Evolutionary conservation across 2,113 vertebrate species (phyloP).

Genomic region (Leptosomus discolor): DNA sequence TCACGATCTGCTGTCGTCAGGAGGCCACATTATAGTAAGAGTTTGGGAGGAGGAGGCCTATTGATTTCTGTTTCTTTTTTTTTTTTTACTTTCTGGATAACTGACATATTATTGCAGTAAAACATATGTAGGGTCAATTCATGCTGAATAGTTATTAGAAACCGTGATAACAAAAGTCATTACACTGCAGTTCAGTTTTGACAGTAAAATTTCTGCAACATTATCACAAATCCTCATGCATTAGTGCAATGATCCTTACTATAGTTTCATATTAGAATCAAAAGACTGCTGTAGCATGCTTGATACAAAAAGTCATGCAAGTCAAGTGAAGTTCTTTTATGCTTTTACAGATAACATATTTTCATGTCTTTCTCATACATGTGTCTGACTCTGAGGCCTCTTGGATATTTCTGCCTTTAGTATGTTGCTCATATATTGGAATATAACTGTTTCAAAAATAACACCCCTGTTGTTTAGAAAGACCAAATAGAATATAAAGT

Average conservation of each 20-base stretch:
- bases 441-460: not conserved
- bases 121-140: slow-evolving; percentile 82
- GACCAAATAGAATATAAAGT: not conserved
- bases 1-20: not conserved
- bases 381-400: not conserved
- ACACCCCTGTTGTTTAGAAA: not conserved
- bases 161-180: slow-evolving; percentile 84
- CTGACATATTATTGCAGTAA: slow-evolving; percentile 72
- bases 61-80: not conserved
- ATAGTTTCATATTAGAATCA: slow-evolving; percentile 80
- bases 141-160: slow-evolving; percentile 83
- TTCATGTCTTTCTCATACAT: slow-evolving; percentile 33
- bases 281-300: slow-evolving; percentile 75
- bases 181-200: slow-evolving; percentile 84
- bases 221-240: slow-evolving; percentile 85
- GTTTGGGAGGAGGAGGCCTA: not conserved
- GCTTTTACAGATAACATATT: slow-evolving; percentile 60
- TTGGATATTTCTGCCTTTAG: slow-evolving; percentile 6
- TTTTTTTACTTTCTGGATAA: slow-evolving; percentile 61
- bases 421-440: not conserved
- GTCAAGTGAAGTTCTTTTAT: slow-evolving; percentile 67
- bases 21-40: not conserved
- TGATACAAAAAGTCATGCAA: slow-evolving; percentile 73
- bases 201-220: slow-evolving; percentile 87
- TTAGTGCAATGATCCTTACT: slow-evolving; percentile 87